Evolutionary conservation across 2,888 invertebrate genomes (phyloP), one percentile per base, ranked within the genome.

Genomic region (Hylaea fasciaria): DNA sequence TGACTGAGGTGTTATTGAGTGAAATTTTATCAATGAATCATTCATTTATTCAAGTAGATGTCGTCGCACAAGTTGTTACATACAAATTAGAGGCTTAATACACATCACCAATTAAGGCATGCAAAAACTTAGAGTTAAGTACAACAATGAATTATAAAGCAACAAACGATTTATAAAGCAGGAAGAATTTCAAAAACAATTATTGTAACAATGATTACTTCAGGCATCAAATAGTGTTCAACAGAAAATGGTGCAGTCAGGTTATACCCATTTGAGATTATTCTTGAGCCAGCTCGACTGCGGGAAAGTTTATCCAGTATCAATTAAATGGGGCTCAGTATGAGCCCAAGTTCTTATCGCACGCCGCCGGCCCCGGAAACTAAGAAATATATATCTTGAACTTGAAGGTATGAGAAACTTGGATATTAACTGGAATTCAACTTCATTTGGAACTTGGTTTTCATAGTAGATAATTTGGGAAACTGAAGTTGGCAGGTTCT

Each of bases 301-400:
- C 28, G 45, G 13, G 46, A 22, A 62, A 64, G 45, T 65, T 65
- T 17, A 46, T 57, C 50, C 47, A 55, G 62, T 70, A 66, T 68
- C 68, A 68, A 71, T 71, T 71, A 68, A 62, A 68, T 57, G 53
- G 58, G 50, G 57, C 56, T 67, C 57, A 58, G 50, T 12, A 54
- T 52, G 32, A 55, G 55, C 22, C 51, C 41, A 61, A 64, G 50
- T 63, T 52, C 65, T 69, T 68, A 70, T 69, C 69, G 61, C 41
- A 29, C 49, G 39, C 54, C 44, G 56, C 62, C 59, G 59, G 62
- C 56, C 57, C 46, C 57, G 50, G 35, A 39, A 41, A 50, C 60
- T 45, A 47, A 50, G 45, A 54, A 52, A 56, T 50, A 39, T 56
- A 61, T 48, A 52, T 32, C 45, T 28, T 3, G 11, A 54, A 49